Evolutionary conservation across 2,797 vertebrate genomes (phyloP), one percentile per base, ranked within the genome.

Genomic region (Coracias cyanogaster): DNA sequence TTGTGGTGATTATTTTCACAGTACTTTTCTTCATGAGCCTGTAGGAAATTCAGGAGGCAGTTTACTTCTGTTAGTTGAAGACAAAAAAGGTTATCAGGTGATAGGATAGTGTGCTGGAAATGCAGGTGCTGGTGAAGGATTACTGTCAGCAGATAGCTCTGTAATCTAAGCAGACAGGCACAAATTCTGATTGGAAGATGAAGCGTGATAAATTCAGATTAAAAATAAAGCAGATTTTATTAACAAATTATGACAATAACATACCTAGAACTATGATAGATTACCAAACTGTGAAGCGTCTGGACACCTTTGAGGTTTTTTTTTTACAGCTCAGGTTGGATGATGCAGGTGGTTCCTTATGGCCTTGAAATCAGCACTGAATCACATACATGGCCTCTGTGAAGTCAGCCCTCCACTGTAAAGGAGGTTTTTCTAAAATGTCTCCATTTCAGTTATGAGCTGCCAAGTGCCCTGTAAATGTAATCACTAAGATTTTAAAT

Each of bases 401-500:
- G 39, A 91, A 86, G 86, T 61, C 46, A 76, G 33, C n/a, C 41
- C 15, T 84, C 45, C 51, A 17, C 41, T 73, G 5, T 22, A 84
- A 62, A 65, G n/a, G 74, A 92, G 66, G 6, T 28, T 41, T 77
- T 65, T 57, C 52, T 69, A 33, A 82, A 82, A 51, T 77, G 46
- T 65, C 71, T 78, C 84, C 35, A 7, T 67, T 84, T 94, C 83
- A 89, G 64, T 77, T 74, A 54, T 13, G 74, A 95, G 83, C 71
- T 91, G 83, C 94, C 78, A 89, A 73, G 83, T 94, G 91, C 94
- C 94, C 95, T 95, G 90, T 87, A 76, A 94, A 90, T 52, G 0
- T 89, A 86, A 93, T 78, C 83, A 46, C 67, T n/a, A 61, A 77
- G 78, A 76, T 93, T 93, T 93, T 73, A 95, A 94, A 90, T 94